phyloP scores from a whole-genome alignment of 1,140 invertebrate species.

The Caenorhabditis tropicalis region DNA sequence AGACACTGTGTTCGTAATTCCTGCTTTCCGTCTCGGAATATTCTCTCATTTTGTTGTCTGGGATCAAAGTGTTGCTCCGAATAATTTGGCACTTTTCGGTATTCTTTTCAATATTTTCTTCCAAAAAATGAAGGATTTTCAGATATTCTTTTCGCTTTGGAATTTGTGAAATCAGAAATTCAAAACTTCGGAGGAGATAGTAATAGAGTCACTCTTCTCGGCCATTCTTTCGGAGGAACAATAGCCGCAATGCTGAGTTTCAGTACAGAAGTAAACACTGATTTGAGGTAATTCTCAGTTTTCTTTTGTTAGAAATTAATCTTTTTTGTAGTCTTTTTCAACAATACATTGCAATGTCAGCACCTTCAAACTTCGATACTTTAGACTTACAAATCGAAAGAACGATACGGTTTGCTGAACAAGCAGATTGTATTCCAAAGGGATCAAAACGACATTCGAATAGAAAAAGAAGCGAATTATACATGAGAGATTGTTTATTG shows the following conservation, averaged over 20 bases:
- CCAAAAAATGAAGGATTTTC: not conserved
- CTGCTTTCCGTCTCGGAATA: slow-evolving; percentile 32
- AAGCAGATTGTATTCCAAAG: slow-evolving; percentile 9
- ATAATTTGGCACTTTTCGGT: slow-evolving; percentile 41
- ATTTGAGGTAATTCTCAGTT: not conserved
- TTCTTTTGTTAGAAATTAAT: not conserved
- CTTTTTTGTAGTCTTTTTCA: slow-evolving; percentile 29
- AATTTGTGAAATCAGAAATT: slow-evolving; percentile 82
- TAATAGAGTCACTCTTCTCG: slow-evolving; percentile 88
- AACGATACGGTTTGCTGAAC: not conserved
- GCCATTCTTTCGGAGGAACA: slow-evolving; percentile 90
- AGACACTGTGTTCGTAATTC: slow-evolving; percentile 36
- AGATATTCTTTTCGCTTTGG: slow-evolving; percentile 81
- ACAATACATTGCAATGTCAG: slow-evolving; percentile 25
- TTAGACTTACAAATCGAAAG: not conserved
- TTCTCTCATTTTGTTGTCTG: not conserved
- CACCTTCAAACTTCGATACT: not conserved
- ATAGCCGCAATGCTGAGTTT: slow-evolving; percentile 90
- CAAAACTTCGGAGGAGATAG: slow-evolving; percentile 88
- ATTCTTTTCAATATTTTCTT: not conserved
- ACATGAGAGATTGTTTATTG: slow-evolving; percentile 13
- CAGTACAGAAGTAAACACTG: slow-evolving; percentile 73
- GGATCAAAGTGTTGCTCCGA: slow-evolving; percentile 28
- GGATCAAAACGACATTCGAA: not conserved
- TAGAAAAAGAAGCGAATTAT: not conserved